phyloP scores from a whole-genome alignment of 2,888 invertebrate species.

The Callimorpha dominula region DNA sequence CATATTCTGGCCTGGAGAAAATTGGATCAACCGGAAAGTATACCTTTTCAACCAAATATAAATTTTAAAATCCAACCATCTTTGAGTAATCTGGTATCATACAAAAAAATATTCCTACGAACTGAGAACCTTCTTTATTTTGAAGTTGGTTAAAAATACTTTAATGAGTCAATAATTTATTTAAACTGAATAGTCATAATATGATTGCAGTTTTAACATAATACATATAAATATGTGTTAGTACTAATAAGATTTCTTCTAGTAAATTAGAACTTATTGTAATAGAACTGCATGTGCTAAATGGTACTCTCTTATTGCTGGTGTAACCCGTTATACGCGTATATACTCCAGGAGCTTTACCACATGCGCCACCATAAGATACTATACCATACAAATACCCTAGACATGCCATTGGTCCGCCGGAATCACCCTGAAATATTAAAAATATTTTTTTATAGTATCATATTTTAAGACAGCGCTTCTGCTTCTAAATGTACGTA shows the following conservation, averaged over 20 bases:
- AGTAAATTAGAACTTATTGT: not conserved
- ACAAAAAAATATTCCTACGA: no score
- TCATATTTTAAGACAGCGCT: no score
- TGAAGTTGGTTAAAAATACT: no score
- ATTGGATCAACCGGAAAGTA: no score
- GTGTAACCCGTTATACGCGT: slow-evolving; percentile 10
- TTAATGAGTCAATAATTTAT: no score
- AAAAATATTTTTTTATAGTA: not conserved
- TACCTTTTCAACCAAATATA: no score
- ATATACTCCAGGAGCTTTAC: not conserved
- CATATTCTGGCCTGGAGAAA: no score
- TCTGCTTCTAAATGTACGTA: not conserved
- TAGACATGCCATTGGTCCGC: slow-evolving; percentile 12
- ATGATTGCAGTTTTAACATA: not conserved
- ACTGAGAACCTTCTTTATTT: no score
- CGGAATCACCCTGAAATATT: slow-evolving; percentile 12
- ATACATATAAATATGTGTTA: not conserved
- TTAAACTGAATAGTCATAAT: not conserved
- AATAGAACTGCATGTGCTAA: not conserved
- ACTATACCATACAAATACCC: slow-evolving; percentile 8
- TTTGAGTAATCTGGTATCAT: no score
- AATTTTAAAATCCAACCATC: no score
- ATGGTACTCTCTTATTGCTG: not conserved
- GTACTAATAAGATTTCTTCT: not conserved
- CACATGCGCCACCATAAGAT: slow-evolving; percentile 6